Percentiles rank a stretch among this genome's conserved stretches.
phyloP scores from a whole-genome alignment of 1,140 invertebrate genomes.

The Drosophila leontia region DNA sequence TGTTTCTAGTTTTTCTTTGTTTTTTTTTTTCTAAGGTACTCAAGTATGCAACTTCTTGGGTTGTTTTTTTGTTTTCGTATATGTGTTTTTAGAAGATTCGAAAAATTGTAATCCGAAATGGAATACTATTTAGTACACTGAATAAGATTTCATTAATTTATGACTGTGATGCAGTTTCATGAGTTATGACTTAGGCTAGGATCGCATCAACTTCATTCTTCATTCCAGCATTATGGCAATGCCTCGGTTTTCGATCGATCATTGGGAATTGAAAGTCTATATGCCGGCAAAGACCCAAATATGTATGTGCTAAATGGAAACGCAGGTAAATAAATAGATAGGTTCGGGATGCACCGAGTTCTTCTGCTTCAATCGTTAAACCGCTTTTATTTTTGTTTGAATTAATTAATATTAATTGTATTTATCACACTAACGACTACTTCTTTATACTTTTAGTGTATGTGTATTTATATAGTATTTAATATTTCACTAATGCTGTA shows the following conservation, averaged over 20 bases:
- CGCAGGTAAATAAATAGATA: constrained; percentile 41
- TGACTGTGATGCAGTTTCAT: constrained; percentile 40
- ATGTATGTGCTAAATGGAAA: constrained; percentile 28
- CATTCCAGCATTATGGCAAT: constrained; percentile 8
- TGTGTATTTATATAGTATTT: constrained; percentile 65
- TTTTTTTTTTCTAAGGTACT: constrained; percentile 69
- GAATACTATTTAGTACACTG: constrained; percentile 50
- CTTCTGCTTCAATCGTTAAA: constrained; percentile 68
- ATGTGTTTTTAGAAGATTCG: constrained; percentile 34
- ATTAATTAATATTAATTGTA: constrained; percentile 76
- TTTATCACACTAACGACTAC: constrained; percentile 79
- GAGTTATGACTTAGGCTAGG: constrained; percentile 44
- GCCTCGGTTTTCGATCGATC: constrained; percentile 5
- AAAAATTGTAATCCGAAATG: constrained; percentile 38
- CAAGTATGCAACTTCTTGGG: constrained; percentile 66
- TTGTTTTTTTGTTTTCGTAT: constrained; percentile 11
- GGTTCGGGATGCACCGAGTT: constrained; percentile 23
- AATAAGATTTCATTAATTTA: constrained; percentile 27
- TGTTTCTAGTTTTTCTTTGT: constrained; percentile 14
- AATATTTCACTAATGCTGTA: constrained; percentile 65
- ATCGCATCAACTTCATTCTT: constrained; percentile 17
- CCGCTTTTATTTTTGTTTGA: constrained; percentile 68
- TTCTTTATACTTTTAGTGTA: constrained; percentile 63
- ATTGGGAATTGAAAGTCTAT: constrained; percentile 22
- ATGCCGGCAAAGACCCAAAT: constrained; percentile 24